These are phyloP conservation scores for Catocala fraxini DNA, from an alignment of 2,888 invertebrate genomes.

Conservation along the genomic window DNA sequence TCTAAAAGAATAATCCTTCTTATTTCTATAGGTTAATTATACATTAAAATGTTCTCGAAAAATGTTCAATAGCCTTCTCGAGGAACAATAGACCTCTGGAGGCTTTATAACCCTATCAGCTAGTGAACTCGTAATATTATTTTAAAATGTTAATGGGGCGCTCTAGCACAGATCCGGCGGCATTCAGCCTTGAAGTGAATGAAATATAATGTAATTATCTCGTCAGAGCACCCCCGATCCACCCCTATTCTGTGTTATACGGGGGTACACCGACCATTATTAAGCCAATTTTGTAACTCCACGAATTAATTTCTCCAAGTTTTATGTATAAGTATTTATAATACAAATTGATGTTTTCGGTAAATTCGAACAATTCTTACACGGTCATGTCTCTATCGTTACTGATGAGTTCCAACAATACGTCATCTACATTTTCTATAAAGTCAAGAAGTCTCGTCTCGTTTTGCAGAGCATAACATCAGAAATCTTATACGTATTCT, in stretches of 20 bases:
- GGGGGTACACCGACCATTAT: constrained; percentile 43
- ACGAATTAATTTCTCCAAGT: constrained; percentile 46
- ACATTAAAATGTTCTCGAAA: constrained; percentile 35
- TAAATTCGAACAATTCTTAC: constrained; percentile 10
- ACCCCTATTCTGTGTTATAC: constrained; percentile 35
- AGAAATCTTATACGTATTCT: no score
- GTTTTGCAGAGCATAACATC: no score
- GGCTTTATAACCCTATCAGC: constrained; percentile 33
- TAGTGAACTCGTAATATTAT: constrained; percentile 40
- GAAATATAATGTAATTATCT: constrained; percentile 55
- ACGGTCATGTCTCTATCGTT: neutral
- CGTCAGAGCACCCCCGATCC: constrained; percentile 39
- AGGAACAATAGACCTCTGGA: constrained; percentile 30
- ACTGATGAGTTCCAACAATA: neutral
- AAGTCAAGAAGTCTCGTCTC: no score
- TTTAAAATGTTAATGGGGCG: constrained; percentile 42
- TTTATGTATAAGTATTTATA: constrained; percentile 36
- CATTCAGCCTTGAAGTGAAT: constrained; percentile 43
- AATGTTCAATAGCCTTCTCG: constrained; percentile 26
- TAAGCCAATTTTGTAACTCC: constrained; percentile 50
- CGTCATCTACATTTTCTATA: no score
- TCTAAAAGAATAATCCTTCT: constrained; percentile 6
- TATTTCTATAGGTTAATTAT: constrained; percentile 27
- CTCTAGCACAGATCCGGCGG: constrained; percentile 35
- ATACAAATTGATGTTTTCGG: constrained; percentile 29